Conservation (phyloP, 1,140 invertebrate genomes). For the Gerris buenoi region DNA sequence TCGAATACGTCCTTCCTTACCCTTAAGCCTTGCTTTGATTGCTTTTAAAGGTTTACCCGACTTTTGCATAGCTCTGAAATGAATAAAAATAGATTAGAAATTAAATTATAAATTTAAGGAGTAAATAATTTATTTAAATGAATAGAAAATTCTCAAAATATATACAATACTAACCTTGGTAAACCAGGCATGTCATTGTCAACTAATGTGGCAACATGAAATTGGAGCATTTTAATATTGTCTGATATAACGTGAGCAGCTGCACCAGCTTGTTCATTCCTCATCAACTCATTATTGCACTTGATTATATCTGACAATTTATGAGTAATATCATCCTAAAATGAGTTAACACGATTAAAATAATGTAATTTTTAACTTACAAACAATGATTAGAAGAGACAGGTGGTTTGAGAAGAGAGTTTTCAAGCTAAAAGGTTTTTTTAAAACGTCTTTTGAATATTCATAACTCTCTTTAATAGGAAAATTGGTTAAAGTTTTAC, state of each 20-base stretch:
- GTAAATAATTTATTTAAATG: no score
- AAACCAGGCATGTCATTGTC: slow-evolving; percentile 99
- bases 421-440: no score
- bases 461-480: no score
- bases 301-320: slow-evolving; percentile 98
- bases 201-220: slow-evolving; percentile 92
- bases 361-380: no score
- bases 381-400: no score
- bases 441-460: no score
- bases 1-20: slow-evolving; percentile 94
- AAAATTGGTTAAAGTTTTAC: no score
- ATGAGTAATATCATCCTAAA: slow-evolving; percentile 94
- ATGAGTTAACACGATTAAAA: no score
- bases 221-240: slow-evolving; percentile 97
- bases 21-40: slow-evolving; percentile 77
- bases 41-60: slow-evolving; percentile 97
- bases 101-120: no score
- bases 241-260: slow-evolving; percentile 92
- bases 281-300: slow-evolving; percentile 87
- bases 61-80: slow-evolving; percentile 86
- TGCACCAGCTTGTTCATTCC: slow-evolving; percentile 90
- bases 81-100: no score
- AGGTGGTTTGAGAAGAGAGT: no score
- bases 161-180: slow-evolving; percentile 58
- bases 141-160: no score